Evolutionary conservation across 2,888 invertebrate species (phyloP).

Genomic region (Noctua janthina): DNA sequence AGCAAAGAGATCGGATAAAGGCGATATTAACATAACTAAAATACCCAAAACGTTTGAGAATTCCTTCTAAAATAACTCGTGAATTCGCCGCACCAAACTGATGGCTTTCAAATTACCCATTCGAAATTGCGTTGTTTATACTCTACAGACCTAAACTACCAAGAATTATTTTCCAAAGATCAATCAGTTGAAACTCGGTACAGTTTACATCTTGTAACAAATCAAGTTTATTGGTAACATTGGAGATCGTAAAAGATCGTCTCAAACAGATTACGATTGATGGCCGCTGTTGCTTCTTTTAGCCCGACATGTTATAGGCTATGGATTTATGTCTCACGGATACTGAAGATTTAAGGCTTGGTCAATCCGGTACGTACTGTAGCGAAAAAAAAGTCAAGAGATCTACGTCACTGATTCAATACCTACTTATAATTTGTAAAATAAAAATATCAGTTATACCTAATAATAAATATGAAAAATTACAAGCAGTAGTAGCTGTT

Average conservation of each 20-base stretch:
- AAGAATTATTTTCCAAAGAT: slow-evolving; percentile 10
- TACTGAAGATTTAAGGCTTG: background rate
- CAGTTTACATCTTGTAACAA: slow-evolving; percentile 46
- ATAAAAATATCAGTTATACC: no score
- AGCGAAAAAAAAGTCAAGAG: no score
- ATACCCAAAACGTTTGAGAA: slow-evolving; percentile 4
- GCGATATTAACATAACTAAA: background rate
- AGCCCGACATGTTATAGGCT: background rate
- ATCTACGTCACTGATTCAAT: no score
- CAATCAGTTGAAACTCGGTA: slow-evolving; percentile 29
- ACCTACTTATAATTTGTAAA: no score
- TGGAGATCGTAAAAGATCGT: slow-evolving; percentile 52
- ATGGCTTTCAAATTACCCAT: slow-evolving; percentile 17
- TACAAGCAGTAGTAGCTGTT: no score
- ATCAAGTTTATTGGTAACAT: slow-evolving; percentile 52
- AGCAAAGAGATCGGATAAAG: background rate
- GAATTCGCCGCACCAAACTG: background rate
- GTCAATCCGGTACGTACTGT: background rate
- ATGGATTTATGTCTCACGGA: background rate
- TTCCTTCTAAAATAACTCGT: background rate
- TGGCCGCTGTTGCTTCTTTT: slow-evolving; percentile 45
- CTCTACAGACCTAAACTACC: background rate
- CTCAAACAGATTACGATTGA: slow-evolving; percentile 58
- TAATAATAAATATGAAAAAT: no score
- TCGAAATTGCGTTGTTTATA: slow-evolving; percentile 3